Evolutionary conservation across 2,888 invertebrate genomes (phyloP).

Genomic region (Sesamia inferens): DNA sequence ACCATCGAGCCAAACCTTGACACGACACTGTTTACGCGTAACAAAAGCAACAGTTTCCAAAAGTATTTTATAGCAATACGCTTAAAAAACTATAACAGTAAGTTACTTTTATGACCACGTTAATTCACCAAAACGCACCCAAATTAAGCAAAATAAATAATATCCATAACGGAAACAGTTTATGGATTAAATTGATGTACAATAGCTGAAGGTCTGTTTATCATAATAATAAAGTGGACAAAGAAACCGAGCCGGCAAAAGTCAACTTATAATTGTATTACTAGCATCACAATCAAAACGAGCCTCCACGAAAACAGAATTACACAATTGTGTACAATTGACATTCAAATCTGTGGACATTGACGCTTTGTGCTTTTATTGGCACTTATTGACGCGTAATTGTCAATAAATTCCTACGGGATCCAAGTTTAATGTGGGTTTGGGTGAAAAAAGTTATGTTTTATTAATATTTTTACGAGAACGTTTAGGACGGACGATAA

Average conservation of each 20-base stretch:
- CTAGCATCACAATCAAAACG: conserved; percentile 86
- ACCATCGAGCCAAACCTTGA: conserved; percentile 8
- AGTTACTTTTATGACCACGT: conserved; percentile 58
- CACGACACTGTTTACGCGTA: conserved; percentile 1
- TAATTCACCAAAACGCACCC: conserved; percentile 64
- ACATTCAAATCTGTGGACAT: conserved; percentile 90
- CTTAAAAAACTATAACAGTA: conserved; percentile 56
- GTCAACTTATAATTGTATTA: conserved; percentile 87
- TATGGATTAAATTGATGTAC: conserved; percentile 80
- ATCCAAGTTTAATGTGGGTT: conserved; percentile 90
- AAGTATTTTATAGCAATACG: conserved; percentile 36
- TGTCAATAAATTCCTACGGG: conserved; percentile 90
- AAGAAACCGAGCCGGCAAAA: conserved; percentile 84
- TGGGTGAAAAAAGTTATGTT: conserved; percentile 90
- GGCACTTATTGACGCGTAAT: conserved; percentile 89
- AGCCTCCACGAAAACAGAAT: conserved; percentile 88
- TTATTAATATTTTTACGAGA: conserved; percentile 91
- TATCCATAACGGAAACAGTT: conserved; percentile 80
- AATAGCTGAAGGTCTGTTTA: conserved; percentile 84
- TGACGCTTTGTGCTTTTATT: conserved; percentile 89
- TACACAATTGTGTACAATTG: conserved; percentile 90
- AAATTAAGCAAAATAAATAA: conserved; percentile 64
- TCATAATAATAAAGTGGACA: conserved; percentile 84
- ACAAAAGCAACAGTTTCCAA: conserved; percentile 24
- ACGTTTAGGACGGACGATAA: conserved; percentile 88